Conservation (phyloP, 2,113 vertebrate species). For the Callipepla californica region DNA sequence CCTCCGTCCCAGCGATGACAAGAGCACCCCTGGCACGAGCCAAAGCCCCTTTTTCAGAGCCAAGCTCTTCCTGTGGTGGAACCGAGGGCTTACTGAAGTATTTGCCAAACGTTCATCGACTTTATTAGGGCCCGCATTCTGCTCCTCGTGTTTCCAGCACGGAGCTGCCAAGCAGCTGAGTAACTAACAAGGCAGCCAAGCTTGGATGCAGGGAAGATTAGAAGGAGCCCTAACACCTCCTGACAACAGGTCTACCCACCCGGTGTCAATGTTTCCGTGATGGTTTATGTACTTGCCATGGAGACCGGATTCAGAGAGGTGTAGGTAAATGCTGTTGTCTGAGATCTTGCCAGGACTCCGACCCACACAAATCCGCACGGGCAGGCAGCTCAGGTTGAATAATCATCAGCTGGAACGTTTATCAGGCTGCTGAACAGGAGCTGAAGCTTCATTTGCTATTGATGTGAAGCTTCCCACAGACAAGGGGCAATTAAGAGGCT, state of each 20-base stretch:
- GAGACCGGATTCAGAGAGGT: background rate
- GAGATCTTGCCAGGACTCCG: background rate
- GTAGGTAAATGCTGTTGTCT: background rate
- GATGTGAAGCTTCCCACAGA: background rate
- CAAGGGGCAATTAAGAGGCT: background rate
- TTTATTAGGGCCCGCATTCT: background rate
- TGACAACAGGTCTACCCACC: constrained; percentile 40
- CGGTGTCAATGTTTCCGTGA: background rate
- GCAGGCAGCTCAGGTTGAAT: background rate
- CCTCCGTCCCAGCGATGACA: constrained; percentile 33
- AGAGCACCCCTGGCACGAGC: background rate
- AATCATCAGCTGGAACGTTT: background rate
- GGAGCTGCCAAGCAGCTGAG: constrained; percentile 65
- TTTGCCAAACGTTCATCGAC: constrained; percentile 9
- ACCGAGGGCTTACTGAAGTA: constrained; percentile 16
- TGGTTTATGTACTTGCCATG: constrained; percentile 10
- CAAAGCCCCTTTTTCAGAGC: background rate
- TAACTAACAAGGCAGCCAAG: constrained; percentile 49
- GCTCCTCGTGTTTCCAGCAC: constrained; percentile 35
- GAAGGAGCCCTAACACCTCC: constrained; percentile 24
- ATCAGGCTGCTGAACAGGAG: background rate
- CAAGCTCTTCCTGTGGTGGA: background rate
- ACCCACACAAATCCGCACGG: background rate
- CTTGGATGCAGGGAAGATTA: background rate
- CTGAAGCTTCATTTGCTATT: background rate